Evolutionary conservation across 2,888 invertebrate genomes (phyloP).

Genomic region (Plagodis pulveraria): DNA sequence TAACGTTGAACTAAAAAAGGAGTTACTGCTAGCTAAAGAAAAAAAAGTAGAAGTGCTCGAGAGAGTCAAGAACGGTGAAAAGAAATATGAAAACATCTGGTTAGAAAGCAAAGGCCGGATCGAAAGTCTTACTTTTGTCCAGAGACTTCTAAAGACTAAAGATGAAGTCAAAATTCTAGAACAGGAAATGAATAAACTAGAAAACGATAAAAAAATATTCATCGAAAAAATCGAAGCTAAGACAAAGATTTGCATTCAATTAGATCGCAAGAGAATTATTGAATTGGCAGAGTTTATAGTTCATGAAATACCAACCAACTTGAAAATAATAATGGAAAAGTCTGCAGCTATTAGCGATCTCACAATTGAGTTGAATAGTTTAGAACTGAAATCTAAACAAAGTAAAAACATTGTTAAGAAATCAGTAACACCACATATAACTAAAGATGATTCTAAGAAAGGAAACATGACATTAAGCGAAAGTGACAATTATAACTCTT

Average conservation of each 20-base stretch:
- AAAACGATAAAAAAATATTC: conserved; percentile 47
- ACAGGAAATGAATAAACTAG: conserved; percentile 46
- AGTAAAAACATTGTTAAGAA: conserved; percentile 5
- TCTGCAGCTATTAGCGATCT: conserved; percentile 44
- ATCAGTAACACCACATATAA: neutral
- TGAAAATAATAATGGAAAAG: conserved; percentile 49
- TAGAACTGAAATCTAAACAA: conserved; percentile 8
- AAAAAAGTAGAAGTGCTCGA: conserved; percentile 51
- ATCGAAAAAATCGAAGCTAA: conserved; percentile 49
- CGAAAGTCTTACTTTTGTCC: conserved; percentile 66
- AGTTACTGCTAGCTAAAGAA: conserved; percentile 58
- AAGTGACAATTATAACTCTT: conserved; percentile 5
- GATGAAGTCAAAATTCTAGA: conserved; percentile 46
- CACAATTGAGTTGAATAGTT: conserved; percentile 41
- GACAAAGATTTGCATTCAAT: conserved; percentile 39
- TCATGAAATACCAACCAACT: conserved; percentile 51
- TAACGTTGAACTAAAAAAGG: conserved; percentile 65
- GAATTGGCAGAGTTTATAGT: conserved; percentile 62
- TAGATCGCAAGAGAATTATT: conserved; percentile 55
- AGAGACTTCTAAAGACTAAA: conserved; percentile 51
- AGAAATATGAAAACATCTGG: conserved; percentile 70
- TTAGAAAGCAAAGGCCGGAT: conserved; percentile 57
- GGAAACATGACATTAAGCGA: neutral
- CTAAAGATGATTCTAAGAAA: conserved; percentile 3
- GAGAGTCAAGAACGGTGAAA: conserved; percentile 53